These are phyloP conservation scores for Acrocyrtus sp. DNA, from an alignment of 2,888 invertebrate species.

Conservation along the genomic window DNA sequence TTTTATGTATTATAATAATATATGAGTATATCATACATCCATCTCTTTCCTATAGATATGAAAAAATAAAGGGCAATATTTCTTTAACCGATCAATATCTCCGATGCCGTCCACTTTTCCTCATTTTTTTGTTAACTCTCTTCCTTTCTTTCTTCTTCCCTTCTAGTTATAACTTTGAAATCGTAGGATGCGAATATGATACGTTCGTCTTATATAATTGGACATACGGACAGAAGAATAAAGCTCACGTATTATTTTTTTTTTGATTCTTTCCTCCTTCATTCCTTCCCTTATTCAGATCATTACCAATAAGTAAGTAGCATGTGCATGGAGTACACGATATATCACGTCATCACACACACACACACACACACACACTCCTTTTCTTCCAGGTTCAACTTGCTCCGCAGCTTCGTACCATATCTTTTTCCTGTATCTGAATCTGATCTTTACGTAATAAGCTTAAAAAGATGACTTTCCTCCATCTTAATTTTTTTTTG, in stretches of 20 bases:
- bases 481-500: no score
- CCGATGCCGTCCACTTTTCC: constrained; percentile 57
- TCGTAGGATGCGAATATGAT: constrained; percentile 58
- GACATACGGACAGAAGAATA: constrained; percentile 42
- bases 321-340: no score
- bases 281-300: constrained; percentile 26
- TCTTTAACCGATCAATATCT: constrained; percentile 62
- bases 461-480: no score
- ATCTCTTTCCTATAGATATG: constrained; percentile 40
- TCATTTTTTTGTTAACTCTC: constrained; percentile 38
- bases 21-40: constrained; percentile 38
- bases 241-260: constrained; percentile 47
- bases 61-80: constrained; percentile 60
- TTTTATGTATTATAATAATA: constrained; percentile 40
- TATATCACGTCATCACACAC: no score
- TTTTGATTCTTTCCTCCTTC: constrained; percentile 40
- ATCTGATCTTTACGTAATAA: no score
- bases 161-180: constrained; percentile 59
- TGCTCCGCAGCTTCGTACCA: no score
- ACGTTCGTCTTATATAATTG: constrained; percentile 57
- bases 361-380: no score
- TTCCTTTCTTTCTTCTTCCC: constrained; percentile 26
- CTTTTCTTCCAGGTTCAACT: no score
- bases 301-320: no score
- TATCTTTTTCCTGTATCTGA: no score